A percentile compares a stretch with the other conserved stretches of the same genome.
phyloP scores from a whole-genome alignment of 2,113 vertebrate species.

The Paraplagusia blochii region DNA sequence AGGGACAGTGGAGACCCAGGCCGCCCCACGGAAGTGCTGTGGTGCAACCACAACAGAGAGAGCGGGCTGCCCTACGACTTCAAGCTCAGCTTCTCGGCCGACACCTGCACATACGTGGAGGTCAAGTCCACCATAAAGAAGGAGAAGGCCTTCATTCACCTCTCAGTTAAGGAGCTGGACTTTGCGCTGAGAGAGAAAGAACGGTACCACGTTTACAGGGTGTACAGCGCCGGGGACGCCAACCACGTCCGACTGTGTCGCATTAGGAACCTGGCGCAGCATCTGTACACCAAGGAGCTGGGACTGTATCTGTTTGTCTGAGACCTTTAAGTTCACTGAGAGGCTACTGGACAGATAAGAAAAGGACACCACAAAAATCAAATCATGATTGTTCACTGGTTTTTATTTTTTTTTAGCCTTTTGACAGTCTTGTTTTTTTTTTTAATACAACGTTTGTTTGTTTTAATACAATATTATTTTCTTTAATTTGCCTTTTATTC shows the following conservation, averaged over 20 bases:
- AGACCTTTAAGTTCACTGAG: background rate
- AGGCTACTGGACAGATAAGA: too few species aligned
- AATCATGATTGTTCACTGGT: too few species aligned
- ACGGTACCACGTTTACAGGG: conserved; percentile 73
- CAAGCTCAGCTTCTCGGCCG: conserved; percentile 54
- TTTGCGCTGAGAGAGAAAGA: conserved; percentile 74
- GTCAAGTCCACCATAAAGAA: conserved; percentile 76
- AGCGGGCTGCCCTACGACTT: conserved; percentile 78
- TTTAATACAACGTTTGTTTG: too few species aligned
- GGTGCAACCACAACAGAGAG: conserved; percentile 74
- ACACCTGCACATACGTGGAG: conserved; percentile 66
- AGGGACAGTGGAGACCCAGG: conserved; percentile 42
- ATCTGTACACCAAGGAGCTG: conserved; percentile 76
- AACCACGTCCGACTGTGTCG: conserved; percentile 71
- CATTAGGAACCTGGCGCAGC: conserved; percentile 77
- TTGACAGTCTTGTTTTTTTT: too few species aligned
- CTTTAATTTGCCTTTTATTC: too few species aligned
- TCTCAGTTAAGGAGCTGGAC: conserved; percentile 78
- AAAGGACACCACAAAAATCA: too few species aligned
- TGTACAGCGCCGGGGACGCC: conserved; percentile 73
- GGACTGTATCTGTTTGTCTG: conserved; percentile 74
- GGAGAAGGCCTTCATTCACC: conserved; percentile 71
- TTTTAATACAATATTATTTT: too few species aligned
- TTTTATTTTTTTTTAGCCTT: too few species aligned
- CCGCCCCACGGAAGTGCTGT: conserved; percentile 59